phyloP scores from a whole-genome alignment of 2,797 vertebrate species.

The Xerus rutilus region DNA sequence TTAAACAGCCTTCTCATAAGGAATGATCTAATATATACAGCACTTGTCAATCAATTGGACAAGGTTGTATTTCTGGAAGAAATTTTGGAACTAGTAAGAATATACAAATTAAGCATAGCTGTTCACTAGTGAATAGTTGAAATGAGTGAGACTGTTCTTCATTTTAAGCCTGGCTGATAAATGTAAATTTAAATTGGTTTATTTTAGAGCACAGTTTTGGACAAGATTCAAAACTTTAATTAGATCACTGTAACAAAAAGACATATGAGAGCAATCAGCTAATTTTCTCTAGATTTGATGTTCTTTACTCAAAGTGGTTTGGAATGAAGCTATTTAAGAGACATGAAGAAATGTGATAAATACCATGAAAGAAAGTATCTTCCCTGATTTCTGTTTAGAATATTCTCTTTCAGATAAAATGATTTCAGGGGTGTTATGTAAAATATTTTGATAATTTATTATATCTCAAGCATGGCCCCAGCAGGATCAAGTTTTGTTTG shows the following conservation, averaged over 20 bases:
- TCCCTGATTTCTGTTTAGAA: slow-evolving; percentile 58
- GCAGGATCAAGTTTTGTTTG: slow-evolving; percentile 42
- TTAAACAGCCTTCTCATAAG: background rate
- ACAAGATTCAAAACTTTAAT: slow-evolving; percentile 79
- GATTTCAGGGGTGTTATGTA: slow-evolving; percentile 11
- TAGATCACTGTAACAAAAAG: slow-evolving; percentile 73
- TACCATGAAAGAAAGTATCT: slow-evolving; percentile 40
- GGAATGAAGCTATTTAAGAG: slow-evolving; percentile 78
- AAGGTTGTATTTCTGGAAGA: slow-evolving; percentile 76
- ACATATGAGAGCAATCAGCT: slow-evolving; percentile 75
- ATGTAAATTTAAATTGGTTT: slow-evolving; percentile 79
- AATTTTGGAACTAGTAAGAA: slow-evolving; percentile 69
- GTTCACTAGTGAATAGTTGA: slow-evolving; percentile 59
- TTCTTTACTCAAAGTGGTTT: slow-evolving; percentile 75
- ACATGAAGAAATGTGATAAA: slow-evolving; percentile 61
- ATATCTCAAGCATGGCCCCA: background rate
- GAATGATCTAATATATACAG: background rate
- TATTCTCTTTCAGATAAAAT: slow-evolving; percentile 56
- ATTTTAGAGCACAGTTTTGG: slow-evolving; percentile 75
- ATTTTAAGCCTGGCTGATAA: slow-evolving; percentile 78
- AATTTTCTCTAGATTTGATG: slow-evolving; percentile 76
- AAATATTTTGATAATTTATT: slow-evolving; percentile 58
- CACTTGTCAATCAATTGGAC: slow-evolving; percentile 43
- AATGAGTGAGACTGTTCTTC: slow-evolving; percentile 71
- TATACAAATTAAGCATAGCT: slow-evolving; percentile 76